Evolutionary conservation across 1,140 invertebrate genomes (phyloP), one percentile per base, ranked within the genome.

Genomic region (Polypedilum pembai): DNA sequence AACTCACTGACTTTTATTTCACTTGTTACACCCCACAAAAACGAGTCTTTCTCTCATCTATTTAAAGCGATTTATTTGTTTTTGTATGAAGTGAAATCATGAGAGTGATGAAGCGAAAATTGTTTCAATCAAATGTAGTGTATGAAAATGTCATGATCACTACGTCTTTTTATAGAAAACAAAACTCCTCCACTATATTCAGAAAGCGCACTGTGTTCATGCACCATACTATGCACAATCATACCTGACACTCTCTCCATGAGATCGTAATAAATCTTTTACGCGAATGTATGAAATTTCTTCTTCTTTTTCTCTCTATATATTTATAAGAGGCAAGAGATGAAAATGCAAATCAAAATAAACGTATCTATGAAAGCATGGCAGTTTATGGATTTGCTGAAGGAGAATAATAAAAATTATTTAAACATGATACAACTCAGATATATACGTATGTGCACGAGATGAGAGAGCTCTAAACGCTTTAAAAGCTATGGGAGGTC

Each of bases 401-500:
- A 56, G 45, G 45, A 56, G 45, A 56, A 56, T 12, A 56, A 56
- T n/a, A 56, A 56, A 56, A 56, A 56, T n/a, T 56, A 56, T n/a
- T 56, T n/a, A 56, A 56, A 56, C 12, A 56, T 56, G 45, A 56
- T 33, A 33, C 24, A 1, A 33, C 24, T 56, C 12, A 56, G 45
- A 56, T n/a, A 56, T 56, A 56, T 4, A 56, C 12, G 12, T n/a
- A 56, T 56, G 12, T 56, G 45, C n/a, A 56, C n/a, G 65, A 18
- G 18, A 66, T 18, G 18, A 69, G 18, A 21, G 65, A 10, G 18
- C 17, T 18, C 20, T 69, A 21, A 21, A 69, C 65, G 65, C 20
- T 69, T 69, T 69, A 69, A 69, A 69, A 69, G 17, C 65, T 8
- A 69, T 69, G 65, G 65, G 65, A 69, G 65, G 65, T 69, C 65